A percentile compares a stretch with the other conserved stretches of the same genome.
These are phyloP conservation scores for Microctenopoma stevenorrisi DNA, from an alignment of 2,797 vertebrate species.

Conservation along the genomic window DNA sequence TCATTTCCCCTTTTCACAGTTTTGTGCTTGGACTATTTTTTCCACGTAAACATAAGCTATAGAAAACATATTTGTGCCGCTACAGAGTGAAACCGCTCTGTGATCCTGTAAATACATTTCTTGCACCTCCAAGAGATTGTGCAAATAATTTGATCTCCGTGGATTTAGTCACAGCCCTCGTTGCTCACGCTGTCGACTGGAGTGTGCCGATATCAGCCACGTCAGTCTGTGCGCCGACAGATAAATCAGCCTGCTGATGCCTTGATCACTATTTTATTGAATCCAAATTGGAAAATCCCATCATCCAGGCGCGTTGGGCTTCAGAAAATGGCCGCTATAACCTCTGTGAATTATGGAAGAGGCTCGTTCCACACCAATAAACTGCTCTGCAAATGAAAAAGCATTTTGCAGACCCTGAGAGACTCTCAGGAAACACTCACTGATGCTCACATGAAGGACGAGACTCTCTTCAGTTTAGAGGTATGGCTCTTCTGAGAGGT, in stretches of 20 bases:
- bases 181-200: background rate
- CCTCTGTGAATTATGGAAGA: constrained; percentile 4
- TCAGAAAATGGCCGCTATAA: constrained; percentile 3
- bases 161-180: background rate
- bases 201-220: constrained; percentile 1
- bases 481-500: background rate
- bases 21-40: background rate
- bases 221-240: background rate
- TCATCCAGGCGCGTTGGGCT: constrained; percentile 9
- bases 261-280: background rate
- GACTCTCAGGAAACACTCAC: background rate
- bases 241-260: constrained; percentile 7
- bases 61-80: background rate
- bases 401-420: constrained; percentile 1
- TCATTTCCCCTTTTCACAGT: background rate
- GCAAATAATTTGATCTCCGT: background rate
- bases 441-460: constrained; percentile 3
- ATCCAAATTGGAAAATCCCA: constrained; percentile 38
- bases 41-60: background rate
- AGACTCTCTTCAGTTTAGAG: background rate
- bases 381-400: constrained; percentile 2
- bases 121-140: background rate
- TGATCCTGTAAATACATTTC: background rate
- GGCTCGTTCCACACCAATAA: background rate
- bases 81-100: background rate